phyloP scores from a whole-genome alignment of 2,797 vertebrate genomes.

The Meda fulgida region DNA sequence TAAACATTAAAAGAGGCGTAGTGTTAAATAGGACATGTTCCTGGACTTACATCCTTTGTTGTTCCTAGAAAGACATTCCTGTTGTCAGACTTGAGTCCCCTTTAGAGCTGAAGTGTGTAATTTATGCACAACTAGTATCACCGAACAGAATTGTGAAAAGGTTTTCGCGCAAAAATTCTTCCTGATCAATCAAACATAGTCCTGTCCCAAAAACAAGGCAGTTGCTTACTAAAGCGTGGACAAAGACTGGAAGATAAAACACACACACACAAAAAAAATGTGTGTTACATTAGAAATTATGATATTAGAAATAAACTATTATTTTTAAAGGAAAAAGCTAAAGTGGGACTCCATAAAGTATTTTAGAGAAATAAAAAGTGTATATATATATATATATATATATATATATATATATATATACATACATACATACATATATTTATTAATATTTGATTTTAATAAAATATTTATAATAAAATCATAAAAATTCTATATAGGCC shows the following conservation, averaged over 20 bases:
- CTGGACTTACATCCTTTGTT: constrained; percentile 11
- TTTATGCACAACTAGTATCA: neutral
- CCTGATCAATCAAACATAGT: neutral
- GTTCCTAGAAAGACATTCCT: neutral
- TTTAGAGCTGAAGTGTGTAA: neutral
- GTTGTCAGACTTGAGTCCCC: neutral
- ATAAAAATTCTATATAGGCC: neutral
- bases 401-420: too few species aligned
- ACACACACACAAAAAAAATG: too few species aligned
- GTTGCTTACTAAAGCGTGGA: too few species aligned
- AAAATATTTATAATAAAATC: too few species aligned
- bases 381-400: too few species aligned
- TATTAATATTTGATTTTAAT: neutral
- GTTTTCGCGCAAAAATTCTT: neutral
- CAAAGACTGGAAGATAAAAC: neutral
- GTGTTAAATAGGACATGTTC: constrained; percentile 19
- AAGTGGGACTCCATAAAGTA: neutral
- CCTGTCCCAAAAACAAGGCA: too few species aligned
- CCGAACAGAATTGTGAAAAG: neutral
- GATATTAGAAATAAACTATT: neutral
- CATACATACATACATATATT: too few species aligned
- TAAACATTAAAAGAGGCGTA: constrained; percentile 25
- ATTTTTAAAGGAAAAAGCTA: too few species aligned
- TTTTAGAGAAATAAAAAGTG: neutral
- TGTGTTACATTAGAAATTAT: neutral